Evolutionary conservation across 2,888 invertebrate genomes (phyloP).

Genomic region (Drosophila kambysellisi): DNA sequence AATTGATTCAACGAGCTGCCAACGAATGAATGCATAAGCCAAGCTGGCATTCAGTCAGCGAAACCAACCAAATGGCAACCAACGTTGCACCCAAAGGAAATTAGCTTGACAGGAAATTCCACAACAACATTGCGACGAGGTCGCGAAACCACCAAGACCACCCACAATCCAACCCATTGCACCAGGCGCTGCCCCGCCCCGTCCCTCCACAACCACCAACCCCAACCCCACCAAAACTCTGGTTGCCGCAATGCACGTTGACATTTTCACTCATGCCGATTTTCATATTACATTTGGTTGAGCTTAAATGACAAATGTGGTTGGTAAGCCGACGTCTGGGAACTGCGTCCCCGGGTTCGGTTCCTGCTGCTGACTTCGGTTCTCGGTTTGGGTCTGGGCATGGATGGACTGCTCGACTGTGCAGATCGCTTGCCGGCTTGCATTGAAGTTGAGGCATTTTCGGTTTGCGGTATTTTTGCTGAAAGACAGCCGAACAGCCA

Average conservation of each 20-base stretch:
- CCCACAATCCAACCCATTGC: constrained; percentile 11
- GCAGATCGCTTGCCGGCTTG: constrained; percentile 46
- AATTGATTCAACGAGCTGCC: constrained; percentile 76
- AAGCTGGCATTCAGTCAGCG: constrained; percentile 40
- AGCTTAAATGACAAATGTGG: constrained; percentile 79
- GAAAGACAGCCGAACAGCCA: constrained; percentile 57
- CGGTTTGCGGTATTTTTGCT: constrained; percentile 70
- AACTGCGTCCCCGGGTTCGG: constrained; percentile 1
- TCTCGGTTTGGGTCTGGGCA: not conserved
- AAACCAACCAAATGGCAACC: constrained; percentile 49
- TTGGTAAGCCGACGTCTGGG: constrained; percentile 73
- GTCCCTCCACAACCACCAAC: no score
- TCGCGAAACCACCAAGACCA: constrained; percentile 47
- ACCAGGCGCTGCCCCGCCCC: not conserved
- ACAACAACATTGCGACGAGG: constrained; percentile 70
- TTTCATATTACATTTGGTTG: constrained; percentile 78
- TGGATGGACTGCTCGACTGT: constrained; percentile 11
- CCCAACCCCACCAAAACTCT: constrained; percentile 16
- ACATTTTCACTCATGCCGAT: constrained; percentile 75
- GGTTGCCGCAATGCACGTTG: constrained; percentile 66
- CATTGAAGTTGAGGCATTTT: constrained; percentile 69
- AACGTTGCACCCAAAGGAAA: constrained; percentile 78
- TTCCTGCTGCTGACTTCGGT: not conserved
- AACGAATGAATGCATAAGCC: constrained; percentile 44
- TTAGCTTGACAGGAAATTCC: constrained; percentile 82